These are phyloP conservation scores for Elephas maximus DNA, from an alignment of 2,113 vertebrate genomes.

Conservation along the genomic window DNA sequence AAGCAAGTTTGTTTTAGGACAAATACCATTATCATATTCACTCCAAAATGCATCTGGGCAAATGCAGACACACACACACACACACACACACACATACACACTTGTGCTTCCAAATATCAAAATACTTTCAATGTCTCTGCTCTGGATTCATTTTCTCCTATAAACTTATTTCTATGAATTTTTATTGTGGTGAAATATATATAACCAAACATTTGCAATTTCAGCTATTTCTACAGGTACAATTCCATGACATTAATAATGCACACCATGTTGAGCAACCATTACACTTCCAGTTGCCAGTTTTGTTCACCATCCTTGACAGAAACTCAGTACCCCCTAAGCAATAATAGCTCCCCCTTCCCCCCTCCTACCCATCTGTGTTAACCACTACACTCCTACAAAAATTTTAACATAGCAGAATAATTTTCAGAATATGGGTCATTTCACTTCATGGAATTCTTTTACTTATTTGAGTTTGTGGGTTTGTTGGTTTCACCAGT, in stretches of 20 bases:
- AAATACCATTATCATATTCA: background rate
- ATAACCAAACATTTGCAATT: too few relatives aligned
- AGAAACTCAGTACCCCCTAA: background rate
- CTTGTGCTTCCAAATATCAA: background rate
- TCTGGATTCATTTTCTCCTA: background rate
- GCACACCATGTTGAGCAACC: too few relatives aligned
- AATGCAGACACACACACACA: background rate
- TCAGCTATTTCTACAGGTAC: too few relatives aligned
- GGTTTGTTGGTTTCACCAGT: constrained; percentile 22
- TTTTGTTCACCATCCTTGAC: background rate
- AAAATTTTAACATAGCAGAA: background rate
- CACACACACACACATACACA: background rate
- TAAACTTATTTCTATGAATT: too few relatives aligned
- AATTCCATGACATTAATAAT: too few relatives aligned
- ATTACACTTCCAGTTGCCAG: too few relatives aligned
- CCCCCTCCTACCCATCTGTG: background rate
- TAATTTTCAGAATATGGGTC: background rate
- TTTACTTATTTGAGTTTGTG: constrained; percentile 20
- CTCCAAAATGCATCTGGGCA: background rate
- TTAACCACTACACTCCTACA: background rate
- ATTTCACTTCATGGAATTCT: background rate
- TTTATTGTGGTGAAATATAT: too few relatives aligned
- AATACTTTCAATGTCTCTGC: background rate
- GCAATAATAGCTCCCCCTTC: background rate
- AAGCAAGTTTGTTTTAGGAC: background rate